A percentile compares a stretch with the other conserved stretches of the same genome.
phyloP scores from a whole-genome alignment of 2,888 invertebrate genomes.

The Rotaria macrura region DNA sequence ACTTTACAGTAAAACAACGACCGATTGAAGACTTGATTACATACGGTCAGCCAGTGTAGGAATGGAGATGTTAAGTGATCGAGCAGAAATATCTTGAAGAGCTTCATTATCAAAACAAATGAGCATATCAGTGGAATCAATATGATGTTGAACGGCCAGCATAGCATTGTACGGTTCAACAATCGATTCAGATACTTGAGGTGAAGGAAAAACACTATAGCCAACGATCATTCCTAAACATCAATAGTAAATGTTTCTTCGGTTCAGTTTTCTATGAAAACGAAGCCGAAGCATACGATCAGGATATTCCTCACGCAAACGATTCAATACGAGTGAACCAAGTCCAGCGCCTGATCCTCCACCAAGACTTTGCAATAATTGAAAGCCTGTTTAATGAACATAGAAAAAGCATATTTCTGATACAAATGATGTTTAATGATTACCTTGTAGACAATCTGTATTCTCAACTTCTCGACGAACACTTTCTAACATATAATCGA shows the following conservation, averaged over 20 bases:
- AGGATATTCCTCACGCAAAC: neutral
- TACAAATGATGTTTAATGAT: neutral
- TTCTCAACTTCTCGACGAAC: neutral
- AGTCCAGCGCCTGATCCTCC: neutral
- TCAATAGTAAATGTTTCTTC: neutral
- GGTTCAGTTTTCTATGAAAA: neutral
- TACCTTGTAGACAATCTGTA: neutral
- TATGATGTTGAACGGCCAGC: neutral
- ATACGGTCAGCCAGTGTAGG: neutral
- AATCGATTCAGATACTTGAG: neutral
- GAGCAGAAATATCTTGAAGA: neutral
- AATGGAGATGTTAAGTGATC: neutral
- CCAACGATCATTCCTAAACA: neutral
- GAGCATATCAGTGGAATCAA: neutral
- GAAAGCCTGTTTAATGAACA: neutral
- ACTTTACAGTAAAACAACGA: too few relatives aligned
- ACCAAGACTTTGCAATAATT: neutral
- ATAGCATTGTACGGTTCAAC: neutral
- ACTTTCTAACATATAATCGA: neutral
- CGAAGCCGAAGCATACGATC: neutral
- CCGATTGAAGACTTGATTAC: neutral
- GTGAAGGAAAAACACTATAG: neutral
- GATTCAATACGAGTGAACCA: neutral
- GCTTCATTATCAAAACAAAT: constrained; percentile 16
- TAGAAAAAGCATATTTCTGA: neutral